Evolutionary conservation across 2,888 invertebrate species (phyloP), one percentile per base, ranked within the genome.

Genomic region (Heteromurus nitidus): DNA sequence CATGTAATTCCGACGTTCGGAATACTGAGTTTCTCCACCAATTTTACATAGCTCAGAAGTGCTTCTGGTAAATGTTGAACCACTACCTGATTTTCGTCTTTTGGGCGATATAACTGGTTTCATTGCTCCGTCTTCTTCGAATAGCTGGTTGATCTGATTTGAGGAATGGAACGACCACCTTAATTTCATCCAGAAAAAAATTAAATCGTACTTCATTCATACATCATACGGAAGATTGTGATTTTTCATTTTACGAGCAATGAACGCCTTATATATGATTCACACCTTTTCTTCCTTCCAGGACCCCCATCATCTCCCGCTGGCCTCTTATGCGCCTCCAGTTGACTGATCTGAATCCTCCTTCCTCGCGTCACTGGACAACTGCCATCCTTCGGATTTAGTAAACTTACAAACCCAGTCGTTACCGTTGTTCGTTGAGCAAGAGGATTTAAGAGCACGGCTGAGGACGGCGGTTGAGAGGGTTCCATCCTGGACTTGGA

Each of bases 91-190:
- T 20, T 44, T 55, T 18, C 70, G 20, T 28, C 42, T 31, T 18
- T 55, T 55, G 2, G 70, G 70, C 1, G 70, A 70, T n/a, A 16
- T 1, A 53, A 70, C 58, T 0, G 70, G 70, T 26, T 70, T 70
- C 42, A 70, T 55, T 9, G 18, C 55, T 58, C 26, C 22, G 24
- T 70, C 70, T 42, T 70, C 58, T 16, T 36, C 36, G 9, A 70
- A 16, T 2, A 70, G 1, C n/a, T 55, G 36, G 42, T 30, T 58
- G 22, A 80, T 67, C 24, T 58, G 74, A 22, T 58, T 62, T 1
- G 72, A 62, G 3, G 80, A 60, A 50, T 73, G 80, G 22, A 68
- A 69, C 11, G 80, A 80, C 80, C 80, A 80, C 26, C 80, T 80
- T n/a, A n/a, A n/a, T n/a, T n/a, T n/a, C n/a, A n/a, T n/a, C n/a